Percentiles rank a stretch among this genome's conserved stretches.
Conservation (phyloP, 2,113 vertebrate species). For the Cebidichthys violaceus region DNA sequence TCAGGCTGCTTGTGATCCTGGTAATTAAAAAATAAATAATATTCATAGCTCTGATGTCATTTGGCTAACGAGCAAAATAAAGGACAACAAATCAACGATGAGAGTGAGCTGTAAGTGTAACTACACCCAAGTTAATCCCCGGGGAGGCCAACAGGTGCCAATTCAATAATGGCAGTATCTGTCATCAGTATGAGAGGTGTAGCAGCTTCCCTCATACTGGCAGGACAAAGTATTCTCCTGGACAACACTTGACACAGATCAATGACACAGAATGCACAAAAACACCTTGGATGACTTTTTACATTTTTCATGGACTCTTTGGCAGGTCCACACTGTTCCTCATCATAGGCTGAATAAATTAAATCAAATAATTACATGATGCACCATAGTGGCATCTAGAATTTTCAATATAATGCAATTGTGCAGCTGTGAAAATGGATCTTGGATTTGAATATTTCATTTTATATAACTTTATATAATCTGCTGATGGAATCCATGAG, state of each 20-base stretch:
- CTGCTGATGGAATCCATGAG: background rate
- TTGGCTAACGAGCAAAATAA: background rate
- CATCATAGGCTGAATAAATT: background rate
- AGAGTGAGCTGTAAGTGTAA: constrained; percentile 11
- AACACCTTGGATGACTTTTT: background rate
- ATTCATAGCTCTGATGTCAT: background rate
- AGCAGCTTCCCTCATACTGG: constrained; percentile 4
- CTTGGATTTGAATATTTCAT: background rate
- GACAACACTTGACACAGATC: background rate
- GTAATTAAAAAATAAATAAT: background rate
- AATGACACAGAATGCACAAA: background rate
- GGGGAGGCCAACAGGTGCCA: background rate
- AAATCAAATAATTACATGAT: background rate
- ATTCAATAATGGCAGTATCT: background rate
- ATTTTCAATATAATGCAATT: background rate
- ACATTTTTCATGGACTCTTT: background rate
- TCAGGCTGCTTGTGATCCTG: constrained; percentile 2
- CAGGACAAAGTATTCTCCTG: background rate
- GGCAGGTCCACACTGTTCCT: background rate
- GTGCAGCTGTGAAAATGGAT: background rate
- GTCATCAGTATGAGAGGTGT: background rate
- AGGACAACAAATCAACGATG: background rate
- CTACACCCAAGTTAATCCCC: background rate
- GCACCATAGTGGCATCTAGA: background rate
- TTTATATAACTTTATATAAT: background rate